These are phyloP conservation scores for Amblyornis subalaris DNA, from an alignment of 2,113 vertebrate genomes.

Conservation along the genomic window DNA sequence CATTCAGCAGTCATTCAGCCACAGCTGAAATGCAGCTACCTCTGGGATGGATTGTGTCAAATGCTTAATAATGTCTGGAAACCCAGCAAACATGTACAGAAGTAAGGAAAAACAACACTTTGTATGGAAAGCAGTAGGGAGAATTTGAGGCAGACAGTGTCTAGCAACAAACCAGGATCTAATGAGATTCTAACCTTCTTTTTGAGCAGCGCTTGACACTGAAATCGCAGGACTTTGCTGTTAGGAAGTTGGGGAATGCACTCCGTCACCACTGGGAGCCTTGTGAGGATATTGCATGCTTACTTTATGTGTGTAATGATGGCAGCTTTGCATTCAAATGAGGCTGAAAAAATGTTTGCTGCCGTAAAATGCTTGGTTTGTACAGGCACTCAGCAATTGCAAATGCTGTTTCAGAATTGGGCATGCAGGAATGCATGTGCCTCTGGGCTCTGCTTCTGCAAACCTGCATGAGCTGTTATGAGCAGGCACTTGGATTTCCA, in stretches of 20 bases:
- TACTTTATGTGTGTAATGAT: neutral
- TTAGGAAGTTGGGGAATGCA: neutral
- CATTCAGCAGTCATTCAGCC: conserved; percentile 28
- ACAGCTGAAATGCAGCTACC: conserved; percentile 10
- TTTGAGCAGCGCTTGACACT: neutral
- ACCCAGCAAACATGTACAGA: neutral
- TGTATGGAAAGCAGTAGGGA: neutral
- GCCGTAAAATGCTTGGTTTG: neutral
- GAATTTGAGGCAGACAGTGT: neutral
- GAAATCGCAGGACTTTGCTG: neutral
- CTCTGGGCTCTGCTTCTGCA: neutral
- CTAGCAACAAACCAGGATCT: neutral
- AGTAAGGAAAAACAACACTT: neutral
- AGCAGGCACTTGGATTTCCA: neutral
- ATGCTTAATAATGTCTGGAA: conserved; percentile 37
- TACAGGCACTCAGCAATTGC: neutral
- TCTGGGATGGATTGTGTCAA: conserved; percentile 30
- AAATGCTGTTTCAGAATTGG: neutral
- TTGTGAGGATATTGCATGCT: neutral
- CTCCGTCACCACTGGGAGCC: neutral
- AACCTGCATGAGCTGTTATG: neutral
- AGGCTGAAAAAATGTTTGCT: neutral
- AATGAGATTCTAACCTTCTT: neutral
- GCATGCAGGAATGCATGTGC: neutral
- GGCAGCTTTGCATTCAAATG: neutral